Evolutionary conservation across 2,113 vertebrate genomes (phyloP), one percentile per base, ranked within the genome.

Genomic region (Orcinus orca): DNA sequence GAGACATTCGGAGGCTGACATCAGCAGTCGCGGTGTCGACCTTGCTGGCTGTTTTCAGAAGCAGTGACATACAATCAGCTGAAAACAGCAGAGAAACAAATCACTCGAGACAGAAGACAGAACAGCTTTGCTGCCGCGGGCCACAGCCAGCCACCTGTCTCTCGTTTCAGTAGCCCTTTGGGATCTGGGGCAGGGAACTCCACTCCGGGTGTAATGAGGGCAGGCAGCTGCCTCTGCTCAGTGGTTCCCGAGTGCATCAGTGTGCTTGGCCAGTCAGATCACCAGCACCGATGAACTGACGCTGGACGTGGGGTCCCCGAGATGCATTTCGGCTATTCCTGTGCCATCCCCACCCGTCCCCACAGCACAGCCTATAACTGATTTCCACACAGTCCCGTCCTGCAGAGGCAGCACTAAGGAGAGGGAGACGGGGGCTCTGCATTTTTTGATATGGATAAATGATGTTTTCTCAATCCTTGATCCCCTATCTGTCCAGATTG

Each of bases 141-240:
- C 90, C 33, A 81, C 58, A 29, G 53, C 31, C 8, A 33, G 92
- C 92, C 92, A 95, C 96, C 96, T 97, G 97, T 58, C 87, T 95
- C 87, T 84, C 20, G 14, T 83, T 92, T 87, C 79, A 8, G 14
- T 2, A 11, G 29, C 21, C 33, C 79, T 94, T 74, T n/a, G 33
- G 86, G 83, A 91, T 36, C 67, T 73, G 63, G 74, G 90, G 77
- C 87, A 88, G 53, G 90, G 67, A 90, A 83, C 23, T n/a, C 74
- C 47, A 82, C 23, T 8, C 33, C 3, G 65, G 63, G 60, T 36
- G 14, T 38, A 81, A 77, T 44, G 71, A 87, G 90, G 88, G 26
- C 84, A 84, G 81, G 38, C 60, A 33, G 86, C 47, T 50, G 60
- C 41, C 71, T 88, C 83, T 62, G 68, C 70, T 58, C 36, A 33